phyloP scores from a whole-genome alignment of 2,113 vertebrate species.

The Vimba vimba region DNA sequence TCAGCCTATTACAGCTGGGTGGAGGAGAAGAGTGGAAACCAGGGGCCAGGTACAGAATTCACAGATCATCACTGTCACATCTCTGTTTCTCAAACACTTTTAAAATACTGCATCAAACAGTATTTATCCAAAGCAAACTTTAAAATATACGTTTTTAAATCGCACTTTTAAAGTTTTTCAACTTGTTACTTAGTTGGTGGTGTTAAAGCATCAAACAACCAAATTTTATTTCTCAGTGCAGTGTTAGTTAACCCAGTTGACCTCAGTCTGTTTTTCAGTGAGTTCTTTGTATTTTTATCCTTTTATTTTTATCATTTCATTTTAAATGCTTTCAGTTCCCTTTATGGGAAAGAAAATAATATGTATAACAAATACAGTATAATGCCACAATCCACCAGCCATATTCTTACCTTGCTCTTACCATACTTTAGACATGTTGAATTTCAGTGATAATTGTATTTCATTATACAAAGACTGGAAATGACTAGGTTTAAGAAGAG shows the following conservation, averaged over 20 bases:
- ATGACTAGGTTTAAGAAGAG: too few relatives aligned
- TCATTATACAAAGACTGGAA: too few relatives aligned
- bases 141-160: too few relatives aligned
- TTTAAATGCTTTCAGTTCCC: not conserved
- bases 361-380: not conserved
- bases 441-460: too few relatives aligned
- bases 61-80: not conserved
- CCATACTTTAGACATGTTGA: too few relatives aligned
- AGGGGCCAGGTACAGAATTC: slow-evolving; percentile 85
- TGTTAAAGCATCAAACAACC: not conserved
- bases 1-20: slow-evolving; percentile 95
- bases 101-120: not conserved
- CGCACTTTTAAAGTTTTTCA: not conserved
- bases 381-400: too few relatives aligned
- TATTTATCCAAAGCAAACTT: not conserved
- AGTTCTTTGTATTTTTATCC: not conserved
- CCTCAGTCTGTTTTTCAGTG: too few relatives aligned
- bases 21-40: slow-evolving; percentile 87
- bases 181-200: not conserved
- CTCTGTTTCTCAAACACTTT: too few relatives aligned
- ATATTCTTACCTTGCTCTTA: too few relatives aligned
- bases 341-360: not conserved
- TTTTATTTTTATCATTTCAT: not conserved
- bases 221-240: not conserved
- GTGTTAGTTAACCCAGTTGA: not conserved